Base-by-base conservation (phyloP, 1,140 invertebrate species). In the Archegozetes longisetosus region DNA sequence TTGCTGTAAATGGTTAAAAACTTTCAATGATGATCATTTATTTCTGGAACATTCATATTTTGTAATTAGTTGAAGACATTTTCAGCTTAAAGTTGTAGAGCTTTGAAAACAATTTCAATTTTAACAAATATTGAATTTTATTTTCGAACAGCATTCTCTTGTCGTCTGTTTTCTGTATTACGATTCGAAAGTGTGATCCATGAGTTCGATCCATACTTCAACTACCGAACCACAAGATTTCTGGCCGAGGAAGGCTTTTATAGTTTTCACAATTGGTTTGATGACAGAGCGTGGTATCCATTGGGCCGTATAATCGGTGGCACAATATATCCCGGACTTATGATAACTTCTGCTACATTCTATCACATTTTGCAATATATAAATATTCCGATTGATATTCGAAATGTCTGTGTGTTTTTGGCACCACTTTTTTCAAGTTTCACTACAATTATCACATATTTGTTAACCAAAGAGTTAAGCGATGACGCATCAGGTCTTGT, bases 121-220 rank as follows among this genome's bases (percentile, higher is more conserved):
- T n/a, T n/a, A n/a, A n/a, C n/a, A n/a, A n/a, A n/a, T n/a, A n/a
- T 14, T 26, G 24, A 53, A 27, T 52, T 59, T 32, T 64, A 17
- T 40, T 6, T 40, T 40, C 17, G 32, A 40, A 40, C 32, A 95
- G 92, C 93, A 47, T 98, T 97, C 78, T 88, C 88, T 28, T 92
- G 87, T 20, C 79, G 93, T 59, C 73, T 97, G 20, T 97, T 96
- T 72, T 96, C 92, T 23, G 92, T 98, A n/a, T 73, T 98, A 55
- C 79, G 91, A 51, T 98, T 93, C 74, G 93, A 97, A 73, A 93
- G 88, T 73, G 91, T 98, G 3, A 97, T 97, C 67, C 93, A 97
- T 75, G 93, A 97, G 74, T 98, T 97, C 75, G 93, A 97, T 84
- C 93, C 93, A 1, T 97, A 97, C 71, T 98, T 97, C 71, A 98